Evolutionary conservation across 2,797 vertebrate genomes (phyloP).

Genomic region (Buceros bicornis): DNA sequence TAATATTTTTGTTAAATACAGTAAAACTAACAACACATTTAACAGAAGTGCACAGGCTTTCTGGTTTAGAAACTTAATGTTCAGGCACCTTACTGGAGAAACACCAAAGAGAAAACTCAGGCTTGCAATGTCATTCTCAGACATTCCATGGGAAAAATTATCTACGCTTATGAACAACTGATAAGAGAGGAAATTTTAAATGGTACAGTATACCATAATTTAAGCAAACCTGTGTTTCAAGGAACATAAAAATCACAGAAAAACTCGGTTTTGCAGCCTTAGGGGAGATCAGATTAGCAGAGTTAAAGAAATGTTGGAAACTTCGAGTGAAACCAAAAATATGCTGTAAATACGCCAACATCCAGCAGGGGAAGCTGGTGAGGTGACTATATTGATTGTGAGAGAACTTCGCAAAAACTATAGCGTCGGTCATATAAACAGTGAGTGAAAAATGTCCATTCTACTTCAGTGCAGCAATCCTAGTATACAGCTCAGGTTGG

Average conservation of each 20-base stretch:
- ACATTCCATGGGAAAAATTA: neutral
- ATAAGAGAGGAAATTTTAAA: neutral
- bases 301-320: neutral
- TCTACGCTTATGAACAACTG: neutral
- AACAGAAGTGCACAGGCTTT: neutral
- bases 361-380: slow-evolving; percentile 12
- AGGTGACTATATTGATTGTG: neutral
- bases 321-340: neutral
- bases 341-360: fast-evolving
- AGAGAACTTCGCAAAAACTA: neutral
- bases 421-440: neutral
- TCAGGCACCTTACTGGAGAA: neutral
- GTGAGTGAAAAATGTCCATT: neutral
- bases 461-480: neutral
- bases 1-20: neutral
- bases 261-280: neutral
- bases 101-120: neutral
- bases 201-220: neutral
- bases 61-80: neutral
- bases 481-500: neutral
- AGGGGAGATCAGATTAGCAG: neutral
- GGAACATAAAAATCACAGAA: neutral
- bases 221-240: neutral
- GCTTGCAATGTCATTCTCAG: neutral
- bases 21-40: neutral